phyloP scores from a whole-genome alignment of 2,888 invertebrate genomes.

The Alviniconcha strummeri region DNA sequence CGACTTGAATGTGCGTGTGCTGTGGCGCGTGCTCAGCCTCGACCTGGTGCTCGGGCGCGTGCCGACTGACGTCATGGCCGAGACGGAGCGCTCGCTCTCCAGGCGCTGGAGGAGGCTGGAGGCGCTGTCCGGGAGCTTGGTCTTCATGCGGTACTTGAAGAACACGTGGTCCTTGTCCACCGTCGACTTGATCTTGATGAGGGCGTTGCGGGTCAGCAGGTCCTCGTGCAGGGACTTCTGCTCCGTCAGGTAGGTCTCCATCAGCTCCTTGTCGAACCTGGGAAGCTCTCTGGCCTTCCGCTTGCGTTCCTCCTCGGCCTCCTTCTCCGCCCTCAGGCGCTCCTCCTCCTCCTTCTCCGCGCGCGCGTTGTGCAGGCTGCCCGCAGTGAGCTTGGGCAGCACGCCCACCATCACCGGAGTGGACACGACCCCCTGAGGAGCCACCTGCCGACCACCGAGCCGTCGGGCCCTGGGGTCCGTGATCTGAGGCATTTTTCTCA shows the following conservation, averaged over 20 bases:
- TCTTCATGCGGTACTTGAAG: slow-evolving; percentile 40
- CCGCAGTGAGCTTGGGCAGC: slow-evolving; percentile 21
- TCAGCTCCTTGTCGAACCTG: slow-evolving; percentile 44
- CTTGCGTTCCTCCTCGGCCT: slow-evolving; percentile 24
- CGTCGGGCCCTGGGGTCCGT: slow-evolving; percentile 15
- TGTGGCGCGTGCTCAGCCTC: slow-evolving; percentile 12
- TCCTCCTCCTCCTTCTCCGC: slow-evolving; percentile 29
- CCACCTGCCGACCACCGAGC: not conserved
- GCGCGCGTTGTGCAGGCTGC: slow-evolving; percentile 25
- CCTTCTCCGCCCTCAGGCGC: slow-evolving; percentile 8
- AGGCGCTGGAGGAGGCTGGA: slow-evolving; percentile 25
- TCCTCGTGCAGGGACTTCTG: slow-evolving; percentile 51
- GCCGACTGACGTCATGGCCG: not conserved
- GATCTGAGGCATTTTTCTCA: slow-evolving; percentile 15
- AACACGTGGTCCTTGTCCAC: slow-evolving; percentile 39
- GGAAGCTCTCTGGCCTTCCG: slow-evolving; percentile 32
- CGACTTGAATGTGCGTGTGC: not conserved
- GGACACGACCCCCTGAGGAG: slow-evolving; percentile 1
- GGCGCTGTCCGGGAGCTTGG: slow-evolving; percentile 35
- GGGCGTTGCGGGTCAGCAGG: slow-evolving; percentile 49
- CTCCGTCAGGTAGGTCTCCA: slow-evolving; percentile 45
- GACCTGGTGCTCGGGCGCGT: not conserved
- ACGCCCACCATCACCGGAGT: slow-evolving; percentile 18
- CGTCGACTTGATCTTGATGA: slow-evolving; percentile 42
- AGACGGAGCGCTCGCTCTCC: slow-evolving; percentile 21